Conservation (phyloP, 2,888 invertebrate genomes). For the Lamellibrachia satsuma region DNA sequence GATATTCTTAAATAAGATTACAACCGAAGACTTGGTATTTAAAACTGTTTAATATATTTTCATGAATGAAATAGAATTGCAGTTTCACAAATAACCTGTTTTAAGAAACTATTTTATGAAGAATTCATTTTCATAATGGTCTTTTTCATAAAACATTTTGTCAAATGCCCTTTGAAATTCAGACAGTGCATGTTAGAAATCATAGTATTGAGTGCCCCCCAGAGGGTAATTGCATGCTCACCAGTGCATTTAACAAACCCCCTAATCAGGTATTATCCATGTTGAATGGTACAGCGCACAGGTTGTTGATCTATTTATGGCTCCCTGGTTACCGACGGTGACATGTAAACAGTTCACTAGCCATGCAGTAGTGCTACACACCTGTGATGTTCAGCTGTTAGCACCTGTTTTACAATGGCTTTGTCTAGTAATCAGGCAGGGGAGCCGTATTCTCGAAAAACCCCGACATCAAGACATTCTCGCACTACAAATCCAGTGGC, state of each 20-base stretch:
- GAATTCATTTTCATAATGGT: neutral
- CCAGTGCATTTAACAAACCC: neutral
- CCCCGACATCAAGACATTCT: neutral
- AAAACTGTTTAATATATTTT: too few species aligned
- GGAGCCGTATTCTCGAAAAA: neutral
- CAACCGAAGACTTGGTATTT: too few species aligned
- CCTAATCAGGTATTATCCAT: neutral
- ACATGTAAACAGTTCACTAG: neutral
- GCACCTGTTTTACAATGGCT: neutral
- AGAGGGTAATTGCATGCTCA: neutral
- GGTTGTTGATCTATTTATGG: slow-evolving; percentile 17
- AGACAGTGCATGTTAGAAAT: neutral
- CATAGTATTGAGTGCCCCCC: neutral
- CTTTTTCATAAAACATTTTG: neutral
- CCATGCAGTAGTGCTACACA: neutral
- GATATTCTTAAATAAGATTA: too few species aligned
- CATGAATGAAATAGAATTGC: neutral
- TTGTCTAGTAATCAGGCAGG: neutral
- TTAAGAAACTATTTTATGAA: neutral
- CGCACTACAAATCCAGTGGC: neutral
- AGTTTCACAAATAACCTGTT: neutral
- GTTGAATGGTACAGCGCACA: neutral
- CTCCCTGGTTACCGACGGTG: neutral
- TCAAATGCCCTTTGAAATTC: neutral
- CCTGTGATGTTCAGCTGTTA: neutral